Base-by-base conservation (phyloP, 1,140 invertebrate species). In the Hyles vespertilio region DNA sequence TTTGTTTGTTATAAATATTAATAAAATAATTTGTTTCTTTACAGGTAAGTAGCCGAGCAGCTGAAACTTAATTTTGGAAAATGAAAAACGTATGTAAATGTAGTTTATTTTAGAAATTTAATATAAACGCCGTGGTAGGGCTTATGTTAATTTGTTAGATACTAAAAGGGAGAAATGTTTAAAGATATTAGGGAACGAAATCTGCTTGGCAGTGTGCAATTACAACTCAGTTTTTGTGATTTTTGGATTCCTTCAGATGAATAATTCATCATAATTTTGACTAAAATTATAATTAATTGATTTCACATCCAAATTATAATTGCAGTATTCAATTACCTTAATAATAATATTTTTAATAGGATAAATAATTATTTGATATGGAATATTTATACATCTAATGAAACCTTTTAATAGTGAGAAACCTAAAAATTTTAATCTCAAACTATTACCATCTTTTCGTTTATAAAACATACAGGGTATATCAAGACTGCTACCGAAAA, bases 31-130 rank as follows among this genome's bases (percentile, higher is more conserved):
- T 59, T 59, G 49, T 22, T 44, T 59, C 50, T 58, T 69, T 63
- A 8, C 67, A 69, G 67, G 67, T 69, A 69, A 69, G 67, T 69
- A 48, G 57, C 45, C 22, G 61, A 56, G 6, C n/a, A 63, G 43
- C n/a, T 49, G 46, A 52, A n/a, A 43, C 32, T 36, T 54, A 55
- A 54, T 55, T 56, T 63, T 47, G 54, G n/a, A 45, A 58, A 60
- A 50, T 53, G 47, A 50, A 40, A 56, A 55, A 43, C 50, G 56
- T 59, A 59, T 58, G 54, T 59, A 56, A 52, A 47, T 51, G 6
- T 9, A 40, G 4, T 22, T 32, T 50, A 32, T 9, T 33, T 34
- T 32, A 51, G 32, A 8, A 51, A 40, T 40, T 40, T 51, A 33
- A 34, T 34, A 7, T n/a, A 50, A 34, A 51, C 32, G 10, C 12